A percentile compares a stretch with the other conserved stretches of the same genome.
Conservation (phyloP, 2,888 invertebrate genomes). For the Automeris io region DNA sequence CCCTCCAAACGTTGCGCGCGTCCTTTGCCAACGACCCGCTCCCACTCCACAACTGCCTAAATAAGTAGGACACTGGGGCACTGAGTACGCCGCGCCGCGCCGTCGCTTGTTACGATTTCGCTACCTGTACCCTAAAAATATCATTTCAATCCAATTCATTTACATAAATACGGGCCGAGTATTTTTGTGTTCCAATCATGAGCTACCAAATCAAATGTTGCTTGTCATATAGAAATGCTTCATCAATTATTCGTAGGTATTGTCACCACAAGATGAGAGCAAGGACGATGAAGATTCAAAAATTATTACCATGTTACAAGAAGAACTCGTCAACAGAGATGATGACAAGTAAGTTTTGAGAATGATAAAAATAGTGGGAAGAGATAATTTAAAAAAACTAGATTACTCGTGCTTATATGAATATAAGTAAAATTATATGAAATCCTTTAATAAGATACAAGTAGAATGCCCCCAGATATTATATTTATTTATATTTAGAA, state of each 20-base stretch:
- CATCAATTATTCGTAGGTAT: slow-evolving; percentile 65
- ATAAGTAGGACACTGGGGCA: slow-evolving; percentile 63
- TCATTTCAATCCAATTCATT: slow-evolving; percentile 11
- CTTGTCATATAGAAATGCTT: slow-evolving; percentile 62
- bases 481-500: no score
- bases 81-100: slow-evolving; percentile 41
- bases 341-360: slow-evolving; percentile 85
- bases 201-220: slow-evolving; percentile 23
- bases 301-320: slow-evolving; percentile 84
- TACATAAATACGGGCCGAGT: slow-evolving; percentile 10
- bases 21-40: slow-evolving; percentile 18
- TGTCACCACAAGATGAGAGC: slow-evolving; percentile 65
- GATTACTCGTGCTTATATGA: no score
- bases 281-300: slow-evolving; percentile 83
- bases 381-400: no score
- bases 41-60: slow-evolving; percentile 30
- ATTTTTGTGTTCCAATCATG: slow-evolving; percentile 6
- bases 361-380: no score
- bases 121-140: slow-evolving; percentile 25
- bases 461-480: no score
- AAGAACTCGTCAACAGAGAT: slow-evolving; percentile 90
- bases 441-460: no score
- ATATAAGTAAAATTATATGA: no score
- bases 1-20: slow-evolving; percentile 11
- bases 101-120: slow-evolving; percentile 39